Conservation (phyloP, 1,140 invertebrate species). For the Maconellicoccus hirsutus region DNA sequence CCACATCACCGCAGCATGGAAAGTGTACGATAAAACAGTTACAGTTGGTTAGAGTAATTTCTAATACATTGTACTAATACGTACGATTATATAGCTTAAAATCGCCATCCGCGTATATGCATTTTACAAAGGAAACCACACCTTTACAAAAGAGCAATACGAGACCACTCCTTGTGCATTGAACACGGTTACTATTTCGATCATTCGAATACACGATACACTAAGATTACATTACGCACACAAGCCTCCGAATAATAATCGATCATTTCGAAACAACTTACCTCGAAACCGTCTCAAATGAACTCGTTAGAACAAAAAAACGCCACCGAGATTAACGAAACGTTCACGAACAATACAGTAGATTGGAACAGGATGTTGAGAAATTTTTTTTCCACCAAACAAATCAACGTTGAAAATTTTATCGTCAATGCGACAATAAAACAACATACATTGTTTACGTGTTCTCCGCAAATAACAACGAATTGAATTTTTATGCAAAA, state of each 20-base stretch:
- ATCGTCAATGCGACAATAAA: neutral
- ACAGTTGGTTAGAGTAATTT: neutral
- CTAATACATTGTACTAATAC: neutral
- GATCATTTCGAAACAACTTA: too few species aligned
- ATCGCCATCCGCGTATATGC: neutral
- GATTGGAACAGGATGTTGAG: too few species aligned
- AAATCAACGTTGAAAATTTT: too few species aligned
- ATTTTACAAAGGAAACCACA: constrained; percentile 5
- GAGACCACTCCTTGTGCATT: neutral
- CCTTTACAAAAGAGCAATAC: neutral
- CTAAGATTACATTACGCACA: too few species aligned
- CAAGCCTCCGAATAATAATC: too few species aligned
- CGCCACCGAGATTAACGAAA: too few species aligned
- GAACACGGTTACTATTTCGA: too few species aligned
- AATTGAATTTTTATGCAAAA: constrained; percentile 1
- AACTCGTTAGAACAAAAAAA: too few species aligned
- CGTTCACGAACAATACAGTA: too few species aligned
- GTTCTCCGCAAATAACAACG: neutral
- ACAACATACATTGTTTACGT: neutral
- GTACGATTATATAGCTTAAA: neutral
- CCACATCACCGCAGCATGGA: neutral
- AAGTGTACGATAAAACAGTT: neutral
- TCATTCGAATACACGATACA: too few species aligned
- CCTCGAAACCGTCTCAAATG: too few species aligned
- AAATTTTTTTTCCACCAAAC: too few species aligned